phyloP scores from a whole-genome alignment of 2,113 vertebrate species.

The Dipodomys merriami region DNA sequence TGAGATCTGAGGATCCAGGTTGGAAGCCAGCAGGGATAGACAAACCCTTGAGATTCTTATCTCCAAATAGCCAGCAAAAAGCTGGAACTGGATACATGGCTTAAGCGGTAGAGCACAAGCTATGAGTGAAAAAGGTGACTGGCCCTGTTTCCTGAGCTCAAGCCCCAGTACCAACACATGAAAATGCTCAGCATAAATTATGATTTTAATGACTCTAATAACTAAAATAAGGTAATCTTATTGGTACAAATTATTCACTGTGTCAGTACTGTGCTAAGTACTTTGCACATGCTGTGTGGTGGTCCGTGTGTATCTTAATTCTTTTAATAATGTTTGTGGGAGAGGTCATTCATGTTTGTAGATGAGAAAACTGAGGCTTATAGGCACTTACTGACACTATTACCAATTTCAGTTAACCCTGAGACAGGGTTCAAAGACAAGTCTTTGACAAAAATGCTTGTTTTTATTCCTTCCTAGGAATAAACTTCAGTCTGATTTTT shows the following conservation, averaged over 20 bases:
- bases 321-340: constrained; percentile 50
- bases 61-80: too few relatives aligned
- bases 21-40: too few relatives aligned
- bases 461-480: constrained; percentile 51
- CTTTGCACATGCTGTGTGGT: neutral
- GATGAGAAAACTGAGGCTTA: constrained; percentile 38
- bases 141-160: too few relatives aligned
- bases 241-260: constrained; percentile 6
- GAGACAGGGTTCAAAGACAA: constrained; percentile 50
- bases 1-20: too few relatives aligned
- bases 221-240: neutral
- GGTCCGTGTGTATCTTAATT: neutral
- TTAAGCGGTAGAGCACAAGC: too few relatives aligned
- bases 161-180: too few relatives aligned
- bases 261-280: constrained; percentile 32
- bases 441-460: constrained; percentile 28
- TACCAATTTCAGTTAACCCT: neutral
- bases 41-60: too few relatives aligned
- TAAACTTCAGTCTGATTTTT: neutral
- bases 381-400: constrained; percentile 17
- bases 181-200: neutral
- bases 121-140: too few relatives aligned
- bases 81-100: too few relatives aligned
- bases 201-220: neutral
- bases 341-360: constrained; percentile 43